Conservation (phyloP, 2,888 invertebrate species). For the Vannuccia rotundouncinata region DNA sequence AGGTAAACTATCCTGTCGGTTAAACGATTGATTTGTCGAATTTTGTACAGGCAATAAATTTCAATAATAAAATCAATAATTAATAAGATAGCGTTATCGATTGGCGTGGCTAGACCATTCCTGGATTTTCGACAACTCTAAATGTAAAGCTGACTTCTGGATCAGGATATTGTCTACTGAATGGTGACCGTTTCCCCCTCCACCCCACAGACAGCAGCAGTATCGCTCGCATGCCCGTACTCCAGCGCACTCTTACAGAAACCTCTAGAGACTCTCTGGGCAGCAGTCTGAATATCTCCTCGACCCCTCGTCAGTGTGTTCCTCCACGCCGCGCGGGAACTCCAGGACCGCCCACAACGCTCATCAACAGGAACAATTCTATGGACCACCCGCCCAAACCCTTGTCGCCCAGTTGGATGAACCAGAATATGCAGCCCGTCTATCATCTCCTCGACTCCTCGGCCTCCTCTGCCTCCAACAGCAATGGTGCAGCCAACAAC, state of each 20-base stretch:
- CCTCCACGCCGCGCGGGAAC: neutral
- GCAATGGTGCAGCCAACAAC: neutral
- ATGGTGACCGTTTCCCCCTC: too few species aligned
- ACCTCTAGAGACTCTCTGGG: neutral
- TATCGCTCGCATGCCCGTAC: neutral
- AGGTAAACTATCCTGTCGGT: too few species aligned
- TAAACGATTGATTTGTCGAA: too few species aligned
- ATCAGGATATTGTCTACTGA: too few species aligned
- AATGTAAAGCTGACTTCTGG: too few species aligned
- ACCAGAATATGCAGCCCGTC: conserved; percentile 13
- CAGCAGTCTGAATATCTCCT: neutral
- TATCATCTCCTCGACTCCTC: conserved; percentile 3
- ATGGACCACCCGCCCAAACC: neutral
- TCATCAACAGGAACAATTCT: neutral
- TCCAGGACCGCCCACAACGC: neutral
- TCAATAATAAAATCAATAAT: too few species aligned
- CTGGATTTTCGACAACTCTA: too few species aligned
- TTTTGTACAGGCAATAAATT: too few species aligned
- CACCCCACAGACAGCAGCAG: too few species aligned
- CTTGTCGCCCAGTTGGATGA: conserved; percentile 12
- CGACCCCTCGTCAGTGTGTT: neutral
- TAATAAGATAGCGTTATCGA: too few species aligned
- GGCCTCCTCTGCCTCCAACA: neutral
- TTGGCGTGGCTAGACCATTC: too few species aligned
- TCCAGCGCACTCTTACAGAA: neutral